Base-by-base conservation (phyloP, 1,140 invertebrate species). In the Zeugodacus cucurbitae region DNA sequence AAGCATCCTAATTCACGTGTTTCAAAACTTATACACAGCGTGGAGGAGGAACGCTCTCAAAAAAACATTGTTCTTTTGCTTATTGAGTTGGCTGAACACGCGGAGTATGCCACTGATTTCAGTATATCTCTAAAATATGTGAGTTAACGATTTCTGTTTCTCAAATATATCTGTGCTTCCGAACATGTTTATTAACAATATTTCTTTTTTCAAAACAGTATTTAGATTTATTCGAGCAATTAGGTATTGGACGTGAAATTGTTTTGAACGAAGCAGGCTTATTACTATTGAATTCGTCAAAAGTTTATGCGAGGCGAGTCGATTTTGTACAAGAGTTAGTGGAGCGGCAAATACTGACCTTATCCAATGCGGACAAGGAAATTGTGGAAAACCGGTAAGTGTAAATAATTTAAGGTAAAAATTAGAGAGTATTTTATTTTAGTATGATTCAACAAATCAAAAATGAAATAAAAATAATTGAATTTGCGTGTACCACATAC, bases 21-120 rank as follows among this genome's bases (percentile, higher is more conserved):
- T 10, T 87, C 90, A 3, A 93, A 92, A 48, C 89, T 90, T 11
- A 92, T 93, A 26, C 44, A 87, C 8, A 85, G 86, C 14, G 91
- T 92, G 32, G 82, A 92, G 8, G 91, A 90, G 67, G 70, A 90
- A 0, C 88, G 64, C 8, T 90, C 89, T 0, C 85, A 90, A 29
- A 58, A 87, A 26, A 88, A 87, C 26, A 89, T 93, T 26, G 70
- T 92, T 1, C 7, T 70, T 22, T 29, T 92, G 41, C 87, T 93
- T 14, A 91, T 92, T 29, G 92, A 93, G 59, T 34, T 93, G 1
- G 91, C 92, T 1, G 91, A 92, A 34, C 91, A 92, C 57, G 89
- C 89, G 3, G 91, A 93, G 57, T 91, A 89, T 74, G 90, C 91
- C 17, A 90, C 90, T 14, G 91, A 93, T 58, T 87, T 92, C 37